Conservation (phyloP, 2,797 vertebrate genomes). For the Austrolebias charrua region DNA sequence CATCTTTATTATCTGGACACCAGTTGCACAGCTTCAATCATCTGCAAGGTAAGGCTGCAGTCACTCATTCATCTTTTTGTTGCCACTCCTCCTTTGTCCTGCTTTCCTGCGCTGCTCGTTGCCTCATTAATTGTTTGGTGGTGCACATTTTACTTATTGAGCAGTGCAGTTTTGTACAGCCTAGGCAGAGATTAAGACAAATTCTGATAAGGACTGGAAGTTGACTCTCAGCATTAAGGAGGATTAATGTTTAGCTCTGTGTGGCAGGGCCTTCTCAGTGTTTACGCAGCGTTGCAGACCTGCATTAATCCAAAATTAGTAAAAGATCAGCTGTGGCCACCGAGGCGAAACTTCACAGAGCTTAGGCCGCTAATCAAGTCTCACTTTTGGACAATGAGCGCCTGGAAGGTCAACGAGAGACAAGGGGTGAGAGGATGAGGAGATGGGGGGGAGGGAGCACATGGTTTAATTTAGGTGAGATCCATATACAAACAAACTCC, state of each 20-base stretch:
- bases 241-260: constrained; percentile 99
- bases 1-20: constrained; percentile 32
- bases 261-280: constrained; percentile 93
- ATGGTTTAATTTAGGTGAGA: constrained; percentile 72
- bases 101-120: constrained; percentile 20
- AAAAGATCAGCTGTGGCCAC: constrained; percentile 96
- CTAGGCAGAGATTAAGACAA: constrained; percentile 99
- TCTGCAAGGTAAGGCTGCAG: constrained; percentile 63
- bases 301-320: constrained; percentile 99
- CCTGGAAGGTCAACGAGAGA: constrained; percentile 76
- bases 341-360: constrained; percentile 85
- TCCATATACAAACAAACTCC: constrained; percentile 20
- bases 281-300: constrained; percentile 95
- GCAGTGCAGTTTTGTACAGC: constrained; percentile 87
- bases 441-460: constrained; percentile 55
- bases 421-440: constrained; percentile 54
- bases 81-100: not conserved
- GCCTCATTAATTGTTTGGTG: constrained; percentile 74
- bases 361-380: constrained; percentile 88
- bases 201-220: constrained; percentile 99
- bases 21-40: constrained; percentile 35
- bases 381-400: constrained; percentile 79
- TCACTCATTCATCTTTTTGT: constrained; percentile 31
- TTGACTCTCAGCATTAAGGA: constrained; percentile 99
- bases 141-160: constrained; percentile 86